Conservation (phyloP, 1,140 invertebrate genomes). For the Lucilia sericata region DNA sequence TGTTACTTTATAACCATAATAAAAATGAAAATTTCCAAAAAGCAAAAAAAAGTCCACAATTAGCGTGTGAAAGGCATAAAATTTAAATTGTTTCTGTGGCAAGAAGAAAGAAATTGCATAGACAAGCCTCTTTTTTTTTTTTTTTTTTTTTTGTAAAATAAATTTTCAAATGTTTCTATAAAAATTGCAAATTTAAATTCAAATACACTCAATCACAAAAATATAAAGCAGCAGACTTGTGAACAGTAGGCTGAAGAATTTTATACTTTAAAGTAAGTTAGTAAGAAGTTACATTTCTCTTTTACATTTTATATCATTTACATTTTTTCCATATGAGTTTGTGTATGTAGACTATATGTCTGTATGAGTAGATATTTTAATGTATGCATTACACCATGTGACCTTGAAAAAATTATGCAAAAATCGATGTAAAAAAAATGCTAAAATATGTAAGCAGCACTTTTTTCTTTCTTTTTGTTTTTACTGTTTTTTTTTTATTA, state of each 20-base stretch:
- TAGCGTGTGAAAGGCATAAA: conserved; percentile 24
- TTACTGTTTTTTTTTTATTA: not conserved
- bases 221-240: too few relatives aligned
- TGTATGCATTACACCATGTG: conserved; percentile 42
- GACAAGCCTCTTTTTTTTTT: not conserved
- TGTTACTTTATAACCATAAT: not conserved
- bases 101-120: not conserved
- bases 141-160: too few relatives aligned
- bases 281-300: too few relatives aligned
- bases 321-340: not conserved
- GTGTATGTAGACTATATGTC: not conserved
- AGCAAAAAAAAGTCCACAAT: conserved; percentile 19
- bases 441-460: conserved; percentile 34
- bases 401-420: conserved; percentile 44
- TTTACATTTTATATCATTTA: too few relatives aligned
- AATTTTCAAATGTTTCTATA: not conserved
- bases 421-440: conserved; percentile 41
- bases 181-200: conserved; percentile 10
- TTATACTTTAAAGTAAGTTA: too few relatives aligned
- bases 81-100: not conserved
- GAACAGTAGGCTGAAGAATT: too few relatives aligned
- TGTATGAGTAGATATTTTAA: conserved; percentile 28
- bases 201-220: not conserved
- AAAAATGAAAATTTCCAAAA: not conserved
- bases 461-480: not conserved